These are phyloP conservation scores for Nothoprocta perdicaria DNA, from an alignment of 2,113 vertebrate genomes.

Conservation along the genomic window DNA sequence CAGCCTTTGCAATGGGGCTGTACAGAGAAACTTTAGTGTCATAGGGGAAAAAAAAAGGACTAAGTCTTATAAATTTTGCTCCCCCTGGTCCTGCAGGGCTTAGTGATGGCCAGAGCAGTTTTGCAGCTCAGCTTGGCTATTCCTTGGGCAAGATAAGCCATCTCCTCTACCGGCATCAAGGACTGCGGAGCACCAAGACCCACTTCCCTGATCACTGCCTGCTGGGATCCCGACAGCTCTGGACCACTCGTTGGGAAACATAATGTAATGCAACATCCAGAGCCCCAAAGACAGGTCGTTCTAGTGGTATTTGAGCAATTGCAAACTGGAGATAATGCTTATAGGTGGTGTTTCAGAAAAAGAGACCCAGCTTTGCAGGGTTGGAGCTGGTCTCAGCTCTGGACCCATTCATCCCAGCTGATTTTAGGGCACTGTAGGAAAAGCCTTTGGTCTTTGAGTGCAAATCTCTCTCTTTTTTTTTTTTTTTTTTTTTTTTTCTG, in stretches of 20 bases:
- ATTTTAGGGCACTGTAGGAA: not conserved
- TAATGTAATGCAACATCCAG: not conserved
- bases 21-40: not conserved
- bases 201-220: not conserved
- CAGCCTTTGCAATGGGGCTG: not conserved
- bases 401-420: not conserved
- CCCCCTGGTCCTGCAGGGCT: not conserved
- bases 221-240: rapidly evolving
- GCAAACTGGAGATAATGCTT: not conserved
- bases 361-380: not conserved
- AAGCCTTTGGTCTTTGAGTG: not conserved
- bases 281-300: not conserved
- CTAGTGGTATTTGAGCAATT: not conserved
- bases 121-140: not conserved
- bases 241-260: not conserved
- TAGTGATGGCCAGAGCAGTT: not conserved
- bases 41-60: not conserved
- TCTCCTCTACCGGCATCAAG: rapidly evolving
- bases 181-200: not conserved
- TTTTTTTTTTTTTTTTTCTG: not conserved
- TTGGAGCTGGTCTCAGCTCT: not conserved
- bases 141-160: not conserved
- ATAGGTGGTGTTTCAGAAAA: not conserved
- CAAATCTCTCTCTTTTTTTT: not conserved
- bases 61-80: not conserved